A percentile compares a stretch with the other conserved stretches of the same genome.
Conservation (phyloP, 2,888 invertebrate species). For the Chymomyza fuscimana region DNA sequence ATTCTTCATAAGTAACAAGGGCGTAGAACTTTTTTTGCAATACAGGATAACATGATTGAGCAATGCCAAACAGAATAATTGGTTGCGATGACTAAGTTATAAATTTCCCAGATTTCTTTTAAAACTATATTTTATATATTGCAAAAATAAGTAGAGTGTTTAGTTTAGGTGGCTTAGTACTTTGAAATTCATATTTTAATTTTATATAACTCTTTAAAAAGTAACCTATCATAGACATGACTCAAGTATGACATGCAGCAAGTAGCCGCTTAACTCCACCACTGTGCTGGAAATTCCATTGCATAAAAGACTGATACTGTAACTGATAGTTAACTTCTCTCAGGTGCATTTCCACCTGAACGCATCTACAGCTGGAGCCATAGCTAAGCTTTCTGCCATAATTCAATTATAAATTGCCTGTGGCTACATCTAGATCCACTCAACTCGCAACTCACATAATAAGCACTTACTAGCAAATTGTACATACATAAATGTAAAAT, state of each 20-base stretch:
- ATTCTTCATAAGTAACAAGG: too few species aligned
- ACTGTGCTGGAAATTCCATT: not conserved
- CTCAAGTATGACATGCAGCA: not conserved
- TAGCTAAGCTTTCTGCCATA: conserved; percentile 38
- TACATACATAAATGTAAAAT: not conserved
- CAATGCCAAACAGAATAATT: too few species aligned
- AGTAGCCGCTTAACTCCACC: not conserved
- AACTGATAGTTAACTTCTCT: conserved; percentile 49
- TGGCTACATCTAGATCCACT: not conserved
- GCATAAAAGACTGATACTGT: conserved; percentile 35
- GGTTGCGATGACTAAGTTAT: too few species aligned
- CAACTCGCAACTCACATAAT: conserved; percentile 55
- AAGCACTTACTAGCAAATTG: conserved; percentile 43
- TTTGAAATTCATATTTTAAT: too few species aligned
- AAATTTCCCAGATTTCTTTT: too few species aligned
- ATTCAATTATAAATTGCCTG: conserved; percentile 60
- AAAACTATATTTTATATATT: too few species aligned
- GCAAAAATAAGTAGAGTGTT: too few species aligned
- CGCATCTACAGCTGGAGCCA: conserved; percentile 40
- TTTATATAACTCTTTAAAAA: too few species aligned
- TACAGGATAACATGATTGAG: too few species aligned
- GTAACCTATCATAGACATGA: not conserved
- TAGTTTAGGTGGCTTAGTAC: too few species aligned
- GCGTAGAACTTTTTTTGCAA: too few species aligned
- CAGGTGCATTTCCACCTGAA: conserved; percentile 70